phyloP scores from a whole-genome alignment of 53 echinoderm and acorn worm species.

The Pentamera pediparva region DNA sequence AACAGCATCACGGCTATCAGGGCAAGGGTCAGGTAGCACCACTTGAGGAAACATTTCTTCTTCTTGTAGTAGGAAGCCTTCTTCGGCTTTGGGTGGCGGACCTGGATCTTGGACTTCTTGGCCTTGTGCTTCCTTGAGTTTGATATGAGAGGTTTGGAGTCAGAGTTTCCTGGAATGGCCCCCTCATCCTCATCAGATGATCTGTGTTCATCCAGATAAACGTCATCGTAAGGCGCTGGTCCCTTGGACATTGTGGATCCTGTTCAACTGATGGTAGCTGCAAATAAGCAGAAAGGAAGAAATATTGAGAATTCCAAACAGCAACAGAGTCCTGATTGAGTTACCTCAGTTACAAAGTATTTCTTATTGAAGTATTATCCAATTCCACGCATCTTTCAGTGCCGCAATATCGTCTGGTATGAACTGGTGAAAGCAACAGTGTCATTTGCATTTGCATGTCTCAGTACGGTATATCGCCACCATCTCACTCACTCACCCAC shows the following conservation, averaged over 20 bases:
- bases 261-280: neutral
- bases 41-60: conserved; percentile 55
- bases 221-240: conserved; percentile 59
- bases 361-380: too few species aligned
- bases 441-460: too few species aligned
- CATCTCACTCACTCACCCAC: too few species aligned
- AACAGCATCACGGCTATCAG: conserved; percentile 47
- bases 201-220: conserved; percentile 73
- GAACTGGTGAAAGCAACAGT: too few species aligned
- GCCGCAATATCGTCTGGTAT: too few species aligned
- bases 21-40: conserved; percentile 55
- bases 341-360: too few species aligned
- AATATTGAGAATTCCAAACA: too few species aligned
- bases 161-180: conserved; percentile 20
- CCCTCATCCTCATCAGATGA: conserved; percentile 66
- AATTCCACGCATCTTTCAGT: too few species aligned
- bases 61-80: conserved; percentile 45
- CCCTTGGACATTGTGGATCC: conserved; percentile 28
- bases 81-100: conserved; percentile 41
- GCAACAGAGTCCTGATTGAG: too few species aligned
- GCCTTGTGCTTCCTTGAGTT: conserved; percentile 40
- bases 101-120: conserved; percentile 37
- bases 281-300: neutral
- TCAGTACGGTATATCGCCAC: too few species aligned
- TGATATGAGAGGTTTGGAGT: conserved; percentile 81